These are phyloP conservation scores for Budorcas taxicolor DNA, from an alignment of 2,113 vertebrate species.

Conservation along the genomic window DNA sequence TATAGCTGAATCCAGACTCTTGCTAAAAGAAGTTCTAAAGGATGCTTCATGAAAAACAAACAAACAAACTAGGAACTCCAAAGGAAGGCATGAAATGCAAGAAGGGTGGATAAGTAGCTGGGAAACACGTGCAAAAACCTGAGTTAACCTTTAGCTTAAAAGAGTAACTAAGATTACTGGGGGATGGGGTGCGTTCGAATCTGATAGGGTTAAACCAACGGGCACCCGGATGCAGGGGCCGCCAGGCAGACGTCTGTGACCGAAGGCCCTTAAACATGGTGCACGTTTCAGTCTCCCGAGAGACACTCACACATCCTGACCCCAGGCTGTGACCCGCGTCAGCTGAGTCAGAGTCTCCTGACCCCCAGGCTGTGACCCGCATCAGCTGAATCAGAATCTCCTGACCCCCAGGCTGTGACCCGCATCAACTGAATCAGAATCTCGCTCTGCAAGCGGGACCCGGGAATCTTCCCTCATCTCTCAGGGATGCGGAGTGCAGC, in stretches of 20 bases:
- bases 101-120: background rate
- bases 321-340: background rate
- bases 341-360: background rate
- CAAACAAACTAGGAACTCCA: background rate
- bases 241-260: background rate
- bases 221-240: background rate
- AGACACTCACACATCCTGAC: background rate
- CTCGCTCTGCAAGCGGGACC: background rate
- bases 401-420: too few relatives aligned
- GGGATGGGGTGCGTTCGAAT: background rate
- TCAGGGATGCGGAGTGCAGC: rapidly evolving
- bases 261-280: background rate
- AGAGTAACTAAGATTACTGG: background rate
- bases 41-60: background rate
- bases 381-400: background rate
- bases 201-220: background rate
- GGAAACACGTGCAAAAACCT: background rate
- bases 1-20: background rate
- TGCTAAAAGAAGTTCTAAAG: background rate
- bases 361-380: background rate
- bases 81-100: background rate
- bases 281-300: background rate
- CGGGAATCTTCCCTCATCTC: background rate
- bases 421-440: background rate
- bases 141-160: background rate